Percentiles rank a stretch among this genome's conserved stretches.
phyloP scores from a whole-genome alignment of 2,113 vertebrate genomes.

The Lota lota region DNA sequence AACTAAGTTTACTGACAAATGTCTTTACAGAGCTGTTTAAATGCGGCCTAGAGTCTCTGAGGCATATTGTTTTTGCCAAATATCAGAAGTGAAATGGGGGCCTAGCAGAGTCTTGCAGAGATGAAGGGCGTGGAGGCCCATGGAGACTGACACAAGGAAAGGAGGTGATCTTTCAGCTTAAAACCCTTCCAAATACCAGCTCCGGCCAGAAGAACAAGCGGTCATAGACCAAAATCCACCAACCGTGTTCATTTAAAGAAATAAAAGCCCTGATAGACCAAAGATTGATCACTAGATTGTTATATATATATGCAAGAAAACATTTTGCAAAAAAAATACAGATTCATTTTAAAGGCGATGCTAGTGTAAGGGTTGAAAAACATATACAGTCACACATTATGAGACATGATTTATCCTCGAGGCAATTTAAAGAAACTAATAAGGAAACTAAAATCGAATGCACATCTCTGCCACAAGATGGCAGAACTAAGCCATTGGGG shows the following conservation, averaged over 20 bases:
- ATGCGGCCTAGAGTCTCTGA: constrained; percentile 30
- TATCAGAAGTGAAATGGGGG: not conserved
- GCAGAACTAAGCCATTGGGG: not conserved
- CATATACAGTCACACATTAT: not conserved
- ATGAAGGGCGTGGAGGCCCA: constrained; percentile 8
- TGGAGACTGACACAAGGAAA: not conserved
- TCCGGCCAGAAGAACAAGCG: not conserved
- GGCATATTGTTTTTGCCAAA: constrained; percentile 31
- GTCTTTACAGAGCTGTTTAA: constrained; percentile 1
- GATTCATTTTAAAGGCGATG: too few species aligned
- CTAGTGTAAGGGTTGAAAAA: not conserved
- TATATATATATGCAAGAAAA: too few species aligned
- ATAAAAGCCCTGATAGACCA: too few species aligned
- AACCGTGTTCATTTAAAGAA: not conserved
- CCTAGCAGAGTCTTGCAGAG: constrained; percentile 9
- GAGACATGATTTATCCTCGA: not conserved
- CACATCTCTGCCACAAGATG: not conserved
- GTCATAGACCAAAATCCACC: not conserved
- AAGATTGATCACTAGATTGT: too few species aligned
- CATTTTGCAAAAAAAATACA: too few species aligned
- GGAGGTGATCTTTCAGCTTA: constrained; percentile 31
- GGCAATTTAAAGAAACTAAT: not conserved
- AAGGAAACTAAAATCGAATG: not conserved
- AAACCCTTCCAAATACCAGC: constrained; percentile 31
- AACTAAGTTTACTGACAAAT: too few species aligned